Conservation (phyloP, 2,797 vertebrate genomes). For the Chelon labrosus region DNA sequence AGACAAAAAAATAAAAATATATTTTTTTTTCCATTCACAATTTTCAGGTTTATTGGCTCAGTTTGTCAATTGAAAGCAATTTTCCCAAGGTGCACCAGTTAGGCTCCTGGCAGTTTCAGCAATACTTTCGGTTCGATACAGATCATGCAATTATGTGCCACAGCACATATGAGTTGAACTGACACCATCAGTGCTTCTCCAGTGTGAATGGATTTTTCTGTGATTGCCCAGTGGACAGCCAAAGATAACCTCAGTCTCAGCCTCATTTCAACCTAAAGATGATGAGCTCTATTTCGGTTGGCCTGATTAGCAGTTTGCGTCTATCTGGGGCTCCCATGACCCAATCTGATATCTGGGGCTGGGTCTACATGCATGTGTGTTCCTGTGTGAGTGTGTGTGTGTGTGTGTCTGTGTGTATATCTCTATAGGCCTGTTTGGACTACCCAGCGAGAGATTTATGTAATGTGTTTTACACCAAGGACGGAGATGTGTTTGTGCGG, state of each 20-base stretch:
- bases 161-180: constrained; percentile 43
- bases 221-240: constrained; percentile 71
- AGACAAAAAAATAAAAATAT: neutral
- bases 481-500: constrained; percentile 26
- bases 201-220: constrained; percentile 51
- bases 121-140: constrained; percentile 53
- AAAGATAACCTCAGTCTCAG: constrained; percentile 78
- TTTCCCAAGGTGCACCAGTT: constrained; percentile 32
- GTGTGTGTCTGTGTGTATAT: neutral
- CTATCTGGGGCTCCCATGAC: constrained; percentile 71
- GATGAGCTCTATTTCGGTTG: constrained; percentile 81
- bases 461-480: constrained; percentile 51
- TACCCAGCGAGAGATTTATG: constrained; percentile 49
- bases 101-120: constrained; percentile 34
- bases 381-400: neutral
- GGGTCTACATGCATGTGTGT: constrained; percentile 16
- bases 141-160: constrained; percentile 56
- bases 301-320: constrained; percentile 76
- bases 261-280: constrained; percentile 79
- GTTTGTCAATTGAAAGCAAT: constrained; percentile 46
- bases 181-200: constrained; percentile 45
- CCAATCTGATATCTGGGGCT: constrained; percentile 65
- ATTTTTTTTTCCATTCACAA: neutral
- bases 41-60: constrained; percentile 26
- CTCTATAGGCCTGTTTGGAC: constrained; percentile 19